These are phyloP conservation scores for Muscina levida DNA, from an alignment of 2,888 invertebrate genomes.

Conservation along the genomic window DNA sequence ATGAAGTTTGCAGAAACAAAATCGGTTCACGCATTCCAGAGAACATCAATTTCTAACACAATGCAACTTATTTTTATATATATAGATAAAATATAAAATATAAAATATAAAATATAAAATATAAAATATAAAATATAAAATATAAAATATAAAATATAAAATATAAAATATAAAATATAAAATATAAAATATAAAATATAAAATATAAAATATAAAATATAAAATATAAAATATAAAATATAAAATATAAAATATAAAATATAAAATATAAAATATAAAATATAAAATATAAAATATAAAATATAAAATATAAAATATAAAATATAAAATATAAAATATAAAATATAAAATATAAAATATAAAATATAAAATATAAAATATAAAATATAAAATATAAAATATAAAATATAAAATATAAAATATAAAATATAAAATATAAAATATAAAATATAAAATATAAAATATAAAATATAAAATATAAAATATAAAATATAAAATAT, in stretches of 20 bases:
- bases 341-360: neutral
- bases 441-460: neutral
- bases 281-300: neutral
- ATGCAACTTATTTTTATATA: too few species aligned
- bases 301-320: neutral
- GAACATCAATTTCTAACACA: too few species aligned
- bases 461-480: neutral
- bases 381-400: neutral
- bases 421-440: neutral
- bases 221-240: neutral
- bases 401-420: neutral
- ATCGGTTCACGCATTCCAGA: too few species aligned
- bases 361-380: neutral
- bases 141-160: neutral
- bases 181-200: neutral
- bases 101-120: neutral
- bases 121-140: neutral
- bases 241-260: neutral
- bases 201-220: neutral
- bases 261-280: neutral
- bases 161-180: neutral
- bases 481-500: neutral
- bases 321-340: neutral
- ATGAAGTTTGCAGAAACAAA: too few species aligned
- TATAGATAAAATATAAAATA: too few species aligned